Evolutionary conservation across 2,888 invertebrate genomes (phyloP), one percentile per base, ranked within the genome.

Genomic region (Caenorhabditis imperialis): DNA sequence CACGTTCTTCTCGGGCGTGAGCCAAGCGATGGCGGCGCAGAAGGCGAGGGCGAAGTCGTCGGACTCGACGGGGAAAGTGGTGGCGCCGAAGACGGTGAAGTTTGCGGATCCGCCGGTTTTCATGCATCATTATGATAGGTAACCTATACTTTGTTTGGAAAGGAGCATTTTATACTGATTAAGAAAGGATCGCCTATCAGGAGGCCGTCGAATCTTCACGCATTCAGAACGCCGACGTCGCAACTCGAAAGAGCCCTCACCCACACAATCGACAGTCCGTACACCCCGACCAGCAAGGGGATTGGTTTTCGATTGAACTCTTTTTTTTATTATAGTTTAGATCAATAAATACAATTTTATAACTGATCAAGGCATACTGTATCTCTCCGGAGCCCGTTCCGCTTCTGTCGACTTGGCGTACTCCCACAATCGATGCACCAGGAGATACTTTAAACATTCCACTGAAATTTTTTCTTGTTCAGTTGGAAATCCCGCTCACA

Each of bases 381-480:
- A 58, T 14, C 58, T 45, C 12, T 37, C 47, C 6, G 58, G 47
- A 14, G 58, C 10, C 10, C 30, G 38, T 7, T n/a, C 12, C 1
- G 65, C 65, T 48, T 65, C 65, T 12, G 65, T 65, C 1, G 55
- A 48, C 23, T 65, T 65, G 10, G 65, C 65, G 23, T 57, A 65
- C 37, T 65, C 55, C 65, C 65, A 65, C 16, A 65, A 42, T 35
- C 65, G 65, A 35, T 65, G 65, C 25, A 65, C 65, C 33, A 65
- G 47, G 3, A 57, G 7, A 35, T 65, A 65, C 20, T 65, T 65
- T 3, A 65, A n/a, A 25, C 48, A 65, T 48, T 65, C 65, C 10
- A 65, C 55, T 62, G 51, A 44, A 61, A 51, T n/a, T n/a, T n/a
- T n/a, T n/a, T n/a, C n/a, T n/a, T n/a, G n/a, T n/a, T n/a, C n/a